Evolutionary conservation across 2,113 vertebrate species (phyloP).

Genomic region (Grus americana): DNA sequence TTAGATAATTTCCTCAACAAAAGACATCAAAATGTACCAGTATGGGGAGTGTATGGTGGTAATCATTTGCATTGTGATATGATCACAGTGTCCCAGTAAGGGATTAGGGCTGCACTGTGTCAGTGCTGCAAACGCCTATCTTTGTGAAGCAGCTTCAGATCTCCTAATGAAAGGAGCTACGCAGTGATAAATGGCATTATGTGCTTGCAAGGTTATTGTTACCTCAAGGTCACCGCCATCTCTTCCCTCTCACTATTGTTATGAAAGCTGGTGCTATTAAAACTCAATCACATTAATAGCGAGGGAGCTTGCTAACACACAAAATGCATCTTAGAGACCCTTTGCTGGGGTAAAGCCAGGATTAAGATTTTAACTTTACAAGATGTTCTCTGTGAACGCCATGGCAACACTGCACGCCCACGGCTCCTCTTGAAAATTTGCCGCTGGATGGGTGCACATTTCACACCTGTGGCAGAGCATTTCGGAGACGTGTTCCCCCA

Average conservation of each 20-base stretch:
- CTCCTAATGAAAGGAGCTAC: conserved; percentile 39
- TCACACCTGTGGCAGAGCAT: background rate
- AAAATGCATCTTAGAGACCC: rapidly evolving
- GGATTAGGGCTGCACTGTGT: background rate
- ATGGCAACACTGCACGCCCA: background rate
- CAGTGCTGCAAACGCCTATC: background rate
- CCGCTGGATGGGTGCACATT: rapidly evolving
- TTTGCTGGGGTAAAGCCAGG: background rate
- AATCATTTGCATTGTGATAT: conserved; percentile 23
- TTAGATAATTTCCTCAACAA: conserved; percentile 38
- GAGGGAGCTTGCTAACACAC: background rate
- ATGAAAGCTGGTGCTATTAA: background rate
- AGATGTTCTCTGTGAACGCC: background rate
- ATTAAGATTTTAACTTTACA: background rate
- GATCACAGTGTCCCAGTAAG: background rate
- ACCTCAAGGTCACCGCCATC: conserved; percentile 26
- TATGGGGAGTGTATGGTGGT: background rate
- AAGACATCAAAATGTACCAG: conserved; percentile 17
- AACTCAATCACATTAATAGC: background rate
- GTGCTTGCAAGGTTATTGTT: conserved; percentile 36
- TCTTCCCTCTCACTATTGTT: background rate
- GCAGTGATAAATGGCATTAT: conserved; percentile 31
- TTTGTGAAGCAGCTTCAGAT: conserved; percentile 43
- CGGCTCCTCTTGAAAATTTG: background rate
- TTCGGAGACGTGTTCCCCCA: background rate